Conservation (phyloP, 2,888 invertebrate species). For the Sminthurinus aureus region DNA sequence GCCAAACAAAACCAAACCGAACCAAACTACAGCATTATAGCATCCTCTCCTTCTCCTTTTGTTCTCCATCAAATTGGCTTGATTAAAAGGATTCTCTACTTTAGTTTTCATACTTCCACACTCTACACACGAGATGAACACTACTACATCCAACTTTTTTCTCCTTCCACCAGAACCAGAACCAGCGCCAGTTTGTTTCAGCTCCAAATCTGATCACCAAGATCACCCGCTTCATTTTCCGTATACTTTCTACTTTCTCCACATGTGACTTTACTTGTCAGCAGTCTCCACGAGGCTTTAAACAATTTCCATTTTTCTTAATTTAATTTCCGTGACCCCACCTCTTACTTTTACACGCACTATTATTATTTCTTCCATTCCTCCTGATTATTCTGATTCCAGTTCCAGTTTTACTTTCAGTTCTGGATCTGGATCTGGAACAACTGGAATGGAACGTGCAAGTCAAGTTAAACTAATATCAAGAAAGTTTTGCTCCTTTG, state of each 20-base stretch:
- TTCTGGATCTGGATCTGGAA: not conserved
- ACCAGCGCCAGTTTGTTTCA: too few relatives aligned
- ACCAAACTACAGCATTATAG: too few relatives aligned
- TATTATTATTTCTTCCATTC: not conserved
- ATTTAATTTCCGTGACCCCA: conserved; percentile 8
- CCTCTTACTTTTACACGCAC: too few relatives aligned
- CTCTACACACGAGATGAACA: not conserved
- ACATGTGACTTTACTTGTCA: not conserved
- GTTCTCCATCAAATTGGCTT: conserved; percentile 26
- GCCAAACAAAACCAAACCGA: not conserved
- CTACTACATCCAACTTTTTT: not conserved
- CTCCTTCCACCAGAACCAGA: too few relatives aligned
- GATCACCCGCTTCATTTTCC: too few relatives aligned
- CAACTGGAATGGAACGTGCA: too few relatives aligned
- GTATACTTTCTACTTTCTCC: not conserved
- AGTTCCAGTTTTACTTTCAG: too few relatives aligned
- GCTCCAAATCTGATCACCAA: too few relatives aligned
- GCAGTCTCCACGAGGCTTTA: not conserved
- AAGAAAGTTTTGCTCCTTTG: not conserved
- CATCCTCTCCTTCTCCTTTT: not conserved
- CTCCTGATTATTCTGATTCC: not conserved
- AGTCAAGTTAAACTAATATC: too few relatives aligned
- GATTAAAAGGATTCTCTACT: conserved; percentile 34
- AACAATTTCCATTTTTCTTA: conserved; percentile 20
- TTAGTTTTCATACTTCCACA: not conserved